Conservation (phyloP, 92 coral and sea anemone genomes). For the Palythoa heliodiscus region DNA sequence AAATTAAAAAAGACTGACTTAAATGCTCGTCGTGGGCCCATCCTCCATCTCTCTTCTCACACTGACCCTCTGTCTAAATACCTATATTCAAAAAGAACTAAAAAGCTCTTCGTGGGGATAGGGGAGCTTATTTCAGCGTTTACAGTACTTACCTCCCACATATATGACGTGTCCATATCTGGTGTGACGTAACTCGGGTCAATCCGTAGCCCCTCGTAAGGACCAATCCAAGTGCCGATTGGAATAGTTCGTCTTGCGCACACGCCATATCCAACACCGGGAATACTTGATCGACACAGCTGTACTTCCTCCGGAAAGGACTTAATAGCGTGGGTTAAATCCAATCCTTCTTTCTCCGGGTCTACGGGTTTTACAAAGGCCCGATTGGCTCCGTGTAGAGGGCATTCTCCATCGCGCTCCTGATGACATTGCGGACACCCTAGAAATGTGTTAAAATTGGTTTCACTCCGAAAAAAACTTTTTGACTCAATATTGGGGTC, state of each 20-base stretch:
- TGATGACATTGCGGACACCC: slow-evolving; percentile 30
- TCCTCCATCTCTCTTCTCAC: too few species aligned
- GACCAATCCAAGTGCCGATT: slow-evolving; percentile 89
- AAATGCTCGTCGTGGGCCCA: not conserved
- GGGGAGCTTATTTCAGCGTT: not conserved
- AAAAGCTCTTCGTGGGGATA: not conserved
- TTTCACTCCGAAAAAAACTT: too few species aligned
- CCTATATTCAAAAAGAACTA: too few species aligned
- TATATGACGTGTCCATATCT: slow-evolving; percentile 63
- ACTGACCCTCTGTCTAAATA: too few species aligned
- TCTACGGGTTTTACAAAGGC: slow-evolving; percentile 45
- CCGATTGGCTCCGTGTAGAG: slow-evolving; percentile 32
- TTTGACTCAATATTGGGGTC: too few species aligned
- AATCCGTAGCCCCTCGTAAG: slow-evolving; percentile 83
- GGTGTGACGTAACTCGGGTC: slow-evolving; percentile 54
- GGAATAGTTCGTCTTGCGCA: slow-evolving; percentile 75
- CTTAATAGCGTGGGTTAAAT: slow-evolving; percentile 59
- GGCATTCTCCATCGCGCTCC: slow-evolving; percentile 43
- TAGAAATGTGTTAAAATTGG: too few species aligned
- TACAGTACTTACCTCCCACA: slow-evolving; percentile 87
- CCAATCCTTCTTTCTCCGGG: slow-evolving; percentile 37
- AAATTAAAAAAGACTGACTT: too few species aligned
- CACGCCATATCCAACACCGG: slow-evolving; percentile 82
- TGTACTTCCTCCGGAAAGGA: slow-evolving; percentile 88
- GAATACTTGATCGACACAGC: slow-evolving; percentile 83